These are phyloP conservation scores for Marcusenius ussheri DNA, from an alignment of 2,113 vertebrate genomes.

Conservation along the genomic window DNA sequence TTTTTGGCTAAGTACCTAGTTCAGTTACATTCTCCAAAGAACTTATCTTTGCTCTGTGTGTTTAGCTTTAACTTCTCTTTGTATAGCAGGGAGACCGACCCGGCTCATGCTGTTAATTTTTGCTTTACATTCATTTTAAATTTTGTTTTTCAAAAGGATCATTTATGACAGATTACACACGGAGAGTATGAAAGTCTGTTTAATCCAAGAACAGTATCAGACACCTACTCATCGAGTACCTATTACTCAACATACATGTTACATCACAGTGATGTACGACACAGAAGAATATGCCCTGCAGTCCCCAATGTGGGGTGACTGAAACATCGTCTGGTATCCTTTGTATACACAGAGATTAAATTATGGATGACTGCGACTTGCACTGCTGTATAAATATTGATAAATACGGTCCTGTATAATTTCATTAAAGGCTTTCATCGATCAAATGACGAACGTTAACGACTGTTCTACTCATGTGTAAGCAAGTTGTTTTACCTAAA, in stretches of 20 bases:
- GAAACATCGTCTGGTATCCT: neutral
- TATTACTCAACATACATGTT: neutral
- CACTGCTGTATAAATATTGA: neutral
- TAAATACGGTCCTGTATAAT: neutral
- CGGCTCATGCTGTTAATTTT: neutral
- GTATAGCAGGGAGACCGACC: neutral
- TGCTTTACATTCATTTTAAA: neutral
- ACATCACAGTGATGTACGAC: neutral
- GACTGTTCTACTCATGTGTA: neutral
- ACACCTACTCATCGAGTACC: neutral
- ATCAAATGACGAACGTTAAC: neutral
- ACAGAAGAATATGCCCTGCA: neutral
- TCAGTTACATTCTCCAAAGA: neutral
- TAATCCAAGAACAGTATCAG: neutral
- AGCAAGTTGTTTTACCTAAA: neutral
- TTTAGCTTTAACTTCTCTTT: neutral
- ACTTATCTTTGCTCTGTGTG: neutral
- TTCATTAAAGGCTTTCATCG: neutral
- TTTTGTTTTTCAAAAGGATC: neutral
- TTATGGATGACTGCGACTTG: neutral
- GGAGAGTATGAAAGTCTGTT: neutral
- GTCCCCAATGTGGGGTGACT: neutral
- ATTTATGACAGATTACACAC: neutral
- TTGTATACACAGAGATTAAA: neutral
- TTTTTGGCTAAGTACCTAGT: neutral